Evolutionary conservation across 2,113 vertebrate species (phyloP), one percentile per base, ranked within the genome.

Genomic region (Rynchops niger): DNA sequence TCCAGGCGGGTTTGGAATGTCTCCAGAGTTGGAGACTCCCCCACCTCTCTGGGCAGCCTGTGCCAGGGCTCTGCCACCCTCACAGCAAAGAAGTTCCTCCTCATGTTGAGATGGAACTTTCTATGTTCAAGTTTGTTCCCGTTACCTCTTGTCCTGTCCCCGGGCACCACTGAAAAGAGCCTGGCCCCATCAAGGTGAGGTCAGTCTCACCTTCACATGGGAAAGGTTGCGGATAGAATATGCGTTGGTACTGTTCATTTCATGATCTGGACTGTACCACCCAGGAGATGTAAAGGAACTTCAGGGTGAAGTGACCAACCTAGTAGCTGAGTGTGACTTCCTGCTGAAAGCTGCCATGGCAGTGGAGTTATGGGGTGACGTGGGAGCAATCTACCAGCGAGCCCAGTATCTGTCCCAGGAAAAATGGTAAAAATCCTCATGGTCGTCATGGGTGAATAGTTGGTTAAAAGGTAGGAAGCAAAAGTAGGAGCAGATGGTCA

Each of bases 221-320:
- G 36, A 76, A 76, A 30, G 36, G 13, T 63, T 50, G 29, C 0
- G 4, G 42, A 17, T 56, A 26, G 56, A 69, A 29, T 34, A 36
- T 1, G 4, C 1, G 4, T 47, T 19, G 45, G 20, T 42, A n/a
- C 65, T 3, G 1, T 70, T 70, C 2, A 1, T 70, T 42, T 78
- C 26, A 5, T 27, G 63, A 26, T 47, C 55, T 30, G n/a, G 47
- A 15, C 53, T 53, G 20, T 16, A 9, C 52, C 67, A 22, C 15
- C 21, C 21, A 27, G 59, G 15, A 63, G 34, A 26, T 40, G 27
- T 22, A 61, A 32, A 67, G 45, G 53, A 74, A 15, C 34, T 67
- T 16, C 11, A 27, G 45, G 52, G 13, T 30, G 36, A 82, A 73
- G 52, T 27, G 34, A 45, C 50, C 6, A 27, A 50, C 43, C 43